These are phyloP conservation scores for Eumaeus atala DNA, from an alignment of 1,140 invertebrate genomes.

Conservation along the genomic window DNA sequence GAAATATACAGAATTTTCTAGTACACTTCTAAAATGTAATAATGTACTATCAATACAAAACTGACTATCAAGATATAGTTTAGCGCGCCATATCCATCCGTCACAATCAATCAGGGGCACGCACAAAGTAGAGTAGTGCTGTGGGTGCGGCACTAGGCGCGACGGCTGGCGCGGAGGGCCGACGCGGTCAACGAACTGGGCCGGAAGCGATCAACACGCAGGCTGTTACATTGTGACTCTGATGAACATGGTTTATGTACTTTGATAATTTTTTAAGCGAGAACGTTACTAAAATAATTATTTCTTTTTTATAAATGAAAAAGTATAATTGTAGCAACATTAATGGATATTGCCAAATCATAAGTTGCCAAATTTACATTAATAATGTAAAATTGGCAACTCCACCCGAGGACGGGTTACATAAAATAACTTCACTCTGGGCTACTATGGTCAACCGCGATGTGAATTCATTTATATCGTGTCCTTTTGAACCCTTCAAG, in stretches of 20 bases:
- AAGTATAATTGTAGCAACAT: not conserved
- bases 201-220: constrained; percentile 1
- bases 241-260: not conserved
- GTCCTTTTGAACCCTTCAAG: no score
- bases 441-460: no score
- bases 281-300: not conserved
- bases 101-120: constrained; percentile 2
- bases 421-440: no score
- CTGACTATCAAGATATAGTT: not conserved
- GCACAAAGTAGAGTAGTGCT: not conserved
- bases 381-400: not conserved
- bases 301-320: not conserved
- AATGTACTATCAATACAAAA: no score
- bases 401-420: no score
- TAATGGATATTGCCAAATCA: no score
- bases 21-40: no score
- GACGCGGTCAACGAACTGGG: not conserved
- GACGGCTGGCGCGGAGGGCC: not conserved
- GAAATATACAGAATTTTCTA: no score
- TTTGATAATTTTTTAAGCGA: not conserved
- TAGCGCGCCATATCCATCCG: not conserved
- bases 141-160: not conserved
- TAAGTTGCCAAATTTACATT: not conserved
- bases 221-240: not conserved
- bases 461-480: no score